Evolutionary conservation across 2,888 invertebrate species (phyloP), one percentile per base, ranked within the genome.

Genomic region (Ditylenchus weischeri): DNA sequence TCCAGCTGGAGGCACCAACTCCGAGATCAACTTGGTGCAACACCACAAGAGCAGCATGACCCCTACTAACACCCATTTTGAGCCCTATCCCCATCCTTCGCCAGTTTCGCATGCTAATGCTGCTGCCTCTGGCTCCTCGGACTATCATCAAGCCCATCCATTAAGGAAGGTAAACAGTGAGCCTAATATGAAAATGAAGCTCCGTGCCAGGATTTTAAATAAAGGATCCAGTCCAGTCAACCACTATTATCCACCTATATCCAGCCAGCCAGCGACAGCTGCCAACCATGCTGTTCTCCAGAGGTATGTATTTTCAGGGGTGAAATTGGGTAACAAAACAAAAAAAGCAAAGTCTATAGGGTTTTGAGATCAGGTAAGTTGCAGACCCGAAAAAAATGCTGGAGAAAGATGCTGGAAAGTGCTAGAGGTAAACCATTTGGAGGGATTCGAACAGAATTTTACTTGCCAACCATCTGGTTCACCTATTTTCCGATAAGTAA

Each of bases 181-280:
- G 69, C 83, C 83, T 11, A 83, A 83, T 61, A 69, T 83, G 66
- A 83, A 83, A 59, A 82, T 83, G 81, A 69, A 76, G 36, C 75
- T 81, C 21, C 73, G 81, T 3, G 79, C 80, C 48, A 77, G 79
- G 35, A 71, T 81, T 4, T 69, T 81, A 6, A 79, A 76, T 62
- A 81, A 82, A 57, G 79, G 79, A 23, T 72, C 75, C 13, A 68
- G 68, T 29, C 74, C 76, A 18, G 68, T 66, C 43, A 70, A 43
- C 8, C 43, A 43, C 8, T 43, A 43, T 15, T 43, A 43, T 43
- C 43, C 43, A 43, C 13, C 43, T 15, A 43, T 43, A 15, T 43
- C 43, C 8, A 43, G 13, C 8, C 69, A 15, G 43, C 43, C 3
- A 43, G 43, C 43, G 1, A 43, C 11, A 6, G 43, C 23, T 51